Evolutionary conservation across 2,113 vertebrate genomes (phyloP).

Genomic region (Eurypyga helias): DNA sequence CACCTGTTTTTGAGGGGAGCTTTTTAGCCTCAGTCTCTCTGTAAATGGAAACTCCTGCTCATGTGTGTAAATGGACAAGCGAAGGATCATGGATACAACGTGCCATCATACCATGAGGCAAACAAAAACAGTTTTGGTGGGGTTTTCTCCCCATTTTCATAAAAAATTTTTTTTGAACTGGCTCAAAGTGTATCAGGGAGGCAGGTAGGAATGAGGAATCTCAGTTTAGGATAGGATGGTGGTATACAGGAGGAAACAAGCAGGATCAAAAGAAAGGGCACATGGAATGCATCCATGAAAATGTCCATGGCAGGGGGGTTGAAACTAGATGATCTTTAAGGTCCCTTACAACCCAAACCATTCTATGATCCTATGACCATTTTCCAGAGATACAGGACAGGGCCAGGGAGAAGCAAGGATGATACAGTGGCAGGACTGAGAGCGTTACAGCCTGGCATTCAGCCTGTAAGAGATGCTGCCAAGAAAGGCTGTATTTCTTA

Average conservation of each 20-base stretch:
- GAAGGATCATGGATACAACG: neutral
- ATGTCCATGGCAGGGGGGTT: neutral
- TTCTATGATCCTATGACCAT: neutral
- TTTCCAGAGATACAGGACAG: neutral
- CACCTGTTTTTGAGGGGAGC: neutral
- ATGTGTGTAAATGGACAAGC: neutral
- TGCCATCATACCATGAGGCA: fast-evolving
- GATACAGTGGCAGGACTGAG: neutral
- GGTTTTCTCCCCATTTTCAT: neutral
- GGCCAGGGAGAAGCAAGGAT: neutral
- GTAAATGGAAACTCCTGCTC: neutral
- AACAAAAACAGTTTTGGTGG: neutral
- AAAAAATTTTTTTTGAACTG: neutral
- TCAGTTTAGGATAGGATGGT: neutral
- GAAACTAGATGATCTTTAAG: too few relatives aligned
- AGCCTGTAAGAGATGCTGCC: neutral
- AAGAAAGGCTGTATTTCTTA: neutral
- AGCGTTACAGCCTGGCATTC: neutral
- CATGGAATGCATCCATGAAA: neutral
- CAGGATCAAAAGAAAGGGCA: neutral
- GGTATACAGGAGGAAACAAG: neutral
- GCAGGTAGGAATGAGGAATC: neutral
- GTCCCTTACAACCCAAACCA: too few relatives aligned
- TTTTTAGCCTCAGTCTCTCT: neutral
- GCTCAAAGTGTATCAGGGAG: neutral